These are phyloP conservation scores for Maccullochella peelii DNA, from an alignment of 2,113 vertebrate species.

Conservation along the genomic window DNA sequence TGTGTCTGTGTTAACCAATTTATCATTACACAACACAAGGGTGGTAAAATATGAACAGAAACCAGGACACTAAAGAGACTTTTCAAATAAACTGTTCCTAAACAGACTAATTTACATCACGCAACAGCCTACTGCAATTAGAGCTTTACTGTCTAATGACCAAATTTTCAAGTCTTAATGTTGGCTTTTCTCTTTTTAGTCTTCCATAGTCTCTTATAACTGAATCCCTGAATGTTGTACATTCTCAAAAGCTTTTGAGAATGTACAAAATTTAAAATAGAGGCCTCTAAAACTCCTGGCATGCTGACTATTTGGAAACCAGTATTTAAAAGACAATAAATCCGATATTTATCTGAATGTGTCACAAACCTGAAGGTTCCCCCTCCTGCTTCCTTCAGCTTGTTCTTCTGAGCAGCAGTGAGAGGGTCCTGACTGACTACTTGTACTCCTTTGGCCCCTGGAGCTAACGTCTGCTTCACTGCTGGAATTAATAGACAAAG, in stretches of 20 bases:
- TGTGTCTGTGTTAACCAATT: background rate
- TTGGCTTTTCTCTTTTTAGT: background rate
- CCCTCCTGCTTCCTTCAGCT: conserved; percentile 90
- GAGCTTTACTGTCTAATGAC: background rate
- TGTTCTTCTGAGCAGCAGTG: conserved; percentile 89
- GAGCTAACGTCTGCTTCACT: conserved; percentile 87
- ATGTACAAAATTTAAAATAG: background rate
- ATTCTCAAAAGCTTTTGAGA: background rate
- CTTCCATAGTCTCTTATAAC: background rate
- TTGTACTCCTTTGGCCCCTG: conserved; percentile 87
- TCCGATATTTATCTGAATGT: background rate
- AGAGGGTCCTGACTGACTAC: conserved; percentile 81
- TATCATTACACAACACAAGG: conserved; percentile 3
- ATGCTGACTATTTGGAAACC: background rate
- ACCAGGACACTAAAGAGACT: background rate
- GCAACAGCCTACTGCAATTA: background rate
- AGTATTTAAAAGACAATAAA: background rate
- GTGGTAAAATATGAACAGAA: conserved; percentile 2
- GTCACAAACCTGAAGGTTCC: conserved; percentile 90
- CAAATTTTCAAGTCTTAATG: background rate
- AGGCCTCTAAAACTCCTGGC: no score
- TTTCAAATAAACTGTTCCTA: background rate
- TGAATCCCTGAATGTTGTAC: background rate
- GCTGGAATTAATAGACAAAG: conserved; percentile 79
- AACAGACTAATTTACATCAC: background rate